Evolutionary conservation across 2,888 invertebrate genomes (phyloP).

Genomic region (Abrostola triplasia): DNA sequence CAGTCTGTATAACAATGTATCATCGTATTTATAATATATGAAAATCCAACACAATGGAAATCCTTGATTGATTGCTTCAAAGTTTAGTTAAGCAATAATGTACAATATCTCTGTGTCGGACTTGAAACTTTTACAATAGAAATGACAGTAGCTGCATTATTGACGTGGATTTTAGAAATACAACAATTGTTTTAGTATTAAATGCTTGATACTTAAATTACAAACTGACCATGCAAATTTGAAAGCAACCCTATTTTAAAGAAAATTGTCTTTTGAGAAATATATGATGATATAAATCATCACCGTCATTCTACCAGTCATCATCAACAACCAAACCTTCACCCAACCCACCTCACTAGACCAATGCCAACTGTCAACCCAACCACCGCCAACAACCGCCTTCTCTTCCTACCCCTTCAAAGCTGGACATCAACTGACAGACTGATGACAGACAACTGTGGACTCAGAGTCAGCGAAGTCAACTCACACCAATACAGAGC

Average conservation of each 20-base stretch:
- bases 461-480: conserved; percentile 14
- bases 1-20: too few species aligned
- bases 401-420: background rate
- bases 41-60: too few species aligned
- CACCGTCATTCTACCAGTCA: background rate
- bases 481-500: conserved; percentile 44
- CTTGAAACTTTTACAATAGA: too few species aligned
- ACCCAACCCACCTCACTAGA: conserved; percentile 12
- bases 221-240: too few species aligned
- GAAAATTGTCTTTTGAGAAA: too few species aligned
- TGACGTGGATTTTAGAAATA: too few species aligned
- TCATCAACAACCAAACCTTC: conserved; percentile 1
- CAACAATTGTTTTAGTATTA: too few species aligned
- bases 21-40: too few species aligned
- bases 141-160: too few species aligned
- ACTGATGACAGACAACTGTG: conserved; percentile 24
- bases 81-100: background rate
- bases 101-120: background rate
- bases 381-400: conserved; percentile 7
- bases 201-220: too few species aligned
- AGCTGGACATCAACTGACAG: conserved; percentile 7
- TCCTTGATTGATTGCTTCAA: background rate
- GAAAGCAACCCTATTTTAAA: too few species aligned
- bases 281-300: too few species aligned
- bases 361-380: conserved; percentile 9